Evolutionary conservation across 2,888 invertebrate species (phyloP).

Genomic region (Acanthopleura granulata): DNA sequence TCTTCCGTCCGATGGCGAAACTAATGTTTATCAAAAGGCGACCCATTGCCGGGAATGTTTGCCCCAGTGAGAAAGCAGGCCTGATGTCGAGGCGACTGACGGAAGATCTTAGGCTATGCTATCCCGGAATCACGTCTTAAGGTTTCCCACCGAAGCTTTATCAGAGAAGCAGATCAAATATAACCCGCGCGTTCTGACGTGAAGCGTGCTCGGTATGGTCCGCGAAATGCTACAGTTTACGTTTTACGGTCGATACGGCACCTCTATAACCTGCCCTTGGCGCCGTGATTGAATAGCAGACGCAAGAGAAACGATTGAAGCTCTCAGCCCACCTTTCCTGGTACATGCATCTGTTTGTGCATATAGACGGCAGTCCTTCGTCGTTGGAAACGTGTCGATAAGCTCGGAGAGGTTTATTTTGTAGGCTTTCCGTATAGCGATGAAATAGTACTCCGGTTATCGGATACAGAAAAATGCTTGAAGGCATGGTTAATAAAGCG

Average conservation of each 20-base stretch:
- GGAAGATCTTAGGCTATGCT: background rate
- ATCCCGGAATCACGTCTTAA: constrained; percentile 2
- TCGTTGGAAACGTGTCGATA: no score
- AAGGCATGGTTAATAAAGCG: no score
- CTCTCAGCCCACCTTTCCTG: no score
- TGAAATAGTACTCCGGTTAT: no score
- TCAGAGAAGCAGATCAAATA: background rate
- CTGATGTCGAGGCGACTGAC: background rate
- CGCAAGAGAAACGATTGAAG: background rate
- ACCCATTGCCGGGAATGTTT: background rate
- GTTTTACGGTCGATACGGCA: background rate
- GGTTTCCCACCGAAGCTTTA: background rate
- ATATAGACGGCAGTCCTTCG: no score
- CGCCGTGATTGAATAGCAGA: background rate
- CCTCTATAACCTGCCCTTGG: background rate
- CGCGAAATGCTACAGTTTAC: background rate
- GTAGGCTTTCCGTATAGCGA: no score
- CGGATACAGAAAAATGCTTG: no score
- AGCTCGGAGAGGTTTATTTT: no score
- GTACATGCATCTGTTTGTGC: no score
- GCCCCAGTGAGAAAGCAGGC: background rate
- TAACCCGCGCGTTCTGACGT: background rate
- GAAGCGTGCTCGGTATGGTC: background rate
- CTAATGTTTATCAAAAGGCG: background rate
- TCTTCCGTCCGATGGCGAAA: background rate